Evolutionary conservation across 2,797 vertebrate genomes (phyloP).

Genomic region (Sebastes umbrosus): DNA sequence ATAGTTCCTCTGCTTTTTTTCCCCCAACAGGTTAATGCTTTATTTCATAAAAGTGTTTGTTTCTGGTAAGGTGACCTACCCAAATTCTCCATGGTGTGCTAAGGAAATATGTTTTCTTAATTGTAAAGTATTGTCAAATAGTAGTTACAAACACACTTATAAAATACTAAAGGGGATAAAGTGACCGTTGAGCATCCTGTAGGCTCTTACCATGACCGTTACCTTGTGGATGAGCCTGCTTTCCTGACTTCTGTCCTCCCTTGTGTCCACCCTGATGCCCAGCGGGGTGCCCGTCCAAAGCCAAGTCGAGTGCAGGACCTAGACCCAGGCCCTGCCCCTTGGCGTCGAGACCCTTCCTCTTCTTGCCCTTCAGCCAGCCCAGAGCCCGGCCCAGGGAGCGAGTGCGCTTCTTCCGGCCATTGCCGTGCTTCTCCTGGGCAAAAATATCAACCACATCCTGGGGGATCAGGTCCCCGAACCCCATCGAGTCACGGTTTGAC

Average conservation of each 20-base stretch:
- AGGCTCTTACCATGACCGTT: constrained; percentile 64
- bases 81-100: background rate
- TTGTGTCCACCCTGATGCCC: constrained; percentile 63
- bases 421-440: constrained; percentile 74
- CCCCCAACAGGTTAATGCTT: background rate
- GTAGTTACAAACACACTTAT: background rate
- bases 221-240: constrained; percentile 57
- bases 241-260: constrained; percentile 61
- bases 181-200: background rate
- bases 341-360: constrained; percentile 70
- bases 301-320: constrained; percentile 70
- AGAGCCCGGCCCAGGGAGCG: constrained; percentile 87
- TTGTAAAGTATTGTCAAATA: background rate
- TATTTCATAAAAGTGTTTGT: background rate
- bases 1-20: background rate
- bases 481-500: constrained; percentile 82
- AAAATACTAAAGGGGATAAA: background rate
- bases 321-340: constrained; percentile 58
- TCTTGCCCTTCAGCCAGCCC: constrained; percentile 89
- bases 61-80: background rate
- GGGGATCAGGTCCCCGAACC: constrained; percentile 82
- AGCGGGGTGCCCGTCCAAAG: constrained; percentile 59
- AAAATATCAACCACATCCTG: constrained; percentile 82
- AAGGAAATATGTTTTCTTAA: background rate
- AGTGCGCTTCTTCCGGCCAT: constrained; percentile 79